Conservation (phyloP, 2,888 invertebrate genomes). For the Agrotis ipsilon region DNA sequence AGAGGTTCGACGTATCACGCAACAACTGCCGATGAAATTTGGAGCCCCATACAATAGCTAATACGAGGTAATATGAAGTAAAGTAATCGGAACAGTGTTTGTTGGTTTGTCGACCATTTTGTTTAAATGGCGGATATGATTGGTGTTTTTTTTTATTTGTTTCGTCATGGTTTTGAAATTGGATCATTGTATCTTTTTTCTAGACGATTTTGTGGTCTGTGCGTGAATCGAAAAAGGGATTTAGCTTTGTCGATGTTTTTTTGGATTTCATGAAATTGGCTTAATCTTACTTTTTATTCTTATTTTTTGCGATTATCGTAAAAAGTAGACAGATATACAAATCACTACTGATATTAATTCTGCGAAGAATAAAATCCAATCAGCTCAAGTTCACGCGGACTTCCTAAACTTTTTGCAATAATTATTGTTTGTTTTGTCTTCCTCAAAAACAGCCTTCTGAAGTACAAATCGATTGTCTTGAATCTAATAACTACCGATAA, state of each 20-base stretch:
- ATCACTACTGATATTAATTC: no score
- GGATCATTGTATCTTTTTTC: background rate
- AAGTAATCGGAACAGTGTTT: conserved; percentile 30
- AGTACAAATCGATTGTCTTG: conserved; percentile 35
- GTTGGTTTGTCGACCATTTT: conserved; percentile 19
- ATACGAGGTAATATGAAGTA: conserved; percentile 60
- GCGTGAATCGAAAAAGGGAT: background rate
- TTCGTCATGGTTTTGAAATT: background rate
- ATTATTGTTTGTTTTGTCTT: conserved; percentile 21
- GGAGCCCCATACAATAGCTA: conserved; percentile 70
- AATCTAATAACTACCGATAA: conserved; percentile 26
- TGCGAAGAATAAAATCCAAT: background rate
- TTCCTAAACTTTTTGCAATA: conserved; percentile 32
- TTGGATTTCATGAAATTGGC: no score
- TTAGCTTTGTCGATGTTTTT: background rate
- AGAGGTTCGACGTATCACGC: conserved; percentile 79
- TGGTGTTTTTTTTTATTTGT: conserved; percentile 4
- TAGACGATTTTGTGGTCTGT: background rate
- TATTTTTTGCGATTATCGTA: no score
- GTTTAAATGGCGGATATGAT: conserved; percentile 23
- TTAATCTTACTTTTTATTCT: background rate
- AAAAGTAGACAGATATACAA: background rate
- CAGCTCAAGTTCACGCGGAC: conserved; percentile 3
- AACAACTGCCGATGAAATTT: conserved; percentile 78
- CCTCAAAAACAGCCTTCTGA: conserved; percentile 43